Percentiles rank a stretch among this genome's conserved stretches.
phyloP scores from a whole-genome alignment of 1,140 invertebrate genomes.

The Achroia grisella region DNA sequence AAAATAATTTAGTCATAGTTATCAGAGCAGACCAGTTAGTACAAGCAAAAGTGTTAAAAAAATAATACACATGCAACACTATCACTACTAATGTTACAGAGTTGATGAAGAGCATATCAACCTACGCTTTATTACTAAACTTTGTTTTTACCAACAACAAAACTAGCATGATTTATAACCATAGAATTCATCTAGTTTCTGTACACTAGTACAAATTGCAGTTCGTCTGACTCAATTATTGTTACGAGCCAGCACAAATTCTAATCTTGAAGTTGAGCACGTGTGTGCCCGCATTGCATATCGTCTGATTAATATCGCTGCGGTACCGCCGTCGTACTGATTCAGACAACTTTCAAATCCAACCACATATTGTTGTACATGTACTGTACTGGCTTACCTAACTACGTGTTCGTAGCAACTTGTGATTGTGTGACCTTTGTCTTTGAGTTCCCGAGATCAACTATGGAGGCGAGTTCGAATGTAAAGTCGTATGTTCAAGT shows the following conservation, averaged over 20 bases:
- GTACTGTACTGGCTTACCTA: conserved; percentile 4
- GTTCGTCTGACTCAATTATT: conserved; percentile 52
- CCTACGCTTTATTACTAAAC: no score
- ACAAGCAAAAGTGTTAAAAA: no score
- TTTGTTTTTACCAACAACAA: no score
- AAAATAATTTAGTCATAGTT: no score
- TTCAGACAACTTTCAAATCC: conserved; percentile 48
- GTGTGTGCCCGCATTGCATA: conserved; percentile 44
- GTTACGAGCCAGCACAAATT: conserved; percentile 43
- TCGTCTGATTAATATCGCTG: conserved; percentile 61
- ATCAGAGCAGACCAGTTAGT: no score
- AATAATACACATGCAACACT: no score
- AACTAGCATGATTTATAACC: no score
- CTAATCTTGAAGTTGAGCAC: conserved; percentile 61
- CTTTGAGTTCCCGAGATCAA: not conserved
- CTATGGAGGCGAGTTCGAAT: conserved; percentile 14
- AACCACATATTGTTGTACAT: conserved; percentile 16
- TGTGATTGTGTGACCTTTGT: conserved; percentile 3
- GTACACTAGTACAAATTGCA: conserved; percentile 24
- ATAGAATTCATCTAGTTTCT: not conserved
- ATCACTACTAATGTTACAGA: no score
- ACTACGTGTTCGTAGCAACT: not conserved
- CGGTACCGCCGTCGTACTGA: conserved; percentile 29
- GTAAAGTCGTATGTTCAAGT: no score
- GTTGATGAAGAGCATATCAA: no score